phyloP scores from a whole-genome alignment of 2,797 vertebrate species.

The Dendrocincla fuliginosa region DNA sequence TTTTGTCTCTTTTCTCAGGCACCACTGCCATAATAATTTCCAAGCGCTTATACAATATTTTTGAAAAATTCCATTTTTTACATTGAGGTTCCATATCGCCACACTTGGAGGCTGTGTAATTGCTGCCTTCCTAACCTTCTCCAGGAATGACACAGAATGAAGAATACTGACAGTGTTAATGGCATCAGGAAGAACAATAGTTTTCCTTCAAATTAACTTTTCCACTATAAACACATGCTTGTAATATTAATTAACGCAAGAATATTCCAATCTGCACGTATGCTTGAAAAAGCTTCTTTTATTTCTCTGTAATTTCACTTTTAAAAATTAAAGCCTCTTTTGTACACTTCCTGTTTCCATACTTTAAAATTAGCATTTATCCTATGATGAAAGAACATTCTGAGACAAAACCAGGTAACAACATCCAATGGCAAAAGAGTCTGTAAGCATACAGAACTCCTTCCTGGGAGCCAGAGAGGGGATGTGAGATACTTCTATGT shows the following conservation, averaged over 20 bases:
- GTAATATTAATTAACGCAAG: not conserved
- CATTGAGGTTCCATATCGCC: not conserved
- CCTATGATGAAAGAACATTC: not conserved
- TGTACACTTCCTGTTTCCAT: not conserved
- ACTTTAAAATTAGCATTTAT: not conserved
- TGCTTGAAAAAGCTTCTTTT: not conserved
- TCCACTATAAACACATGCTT: not conserved
- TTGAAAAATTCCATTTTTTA: not conserved
- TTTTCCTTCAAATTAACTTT: not conserved
- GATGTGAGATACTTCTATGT: not conserved
- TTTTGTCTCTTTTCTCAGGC: not conserved
- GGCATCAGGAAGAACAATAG: not conserved
- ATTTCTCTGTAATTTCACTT: constrained; percentile 5
- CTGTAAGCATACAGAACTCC: not conserved
- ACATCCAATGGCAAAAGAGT: not conserved
- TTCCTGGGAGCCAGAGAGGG: not conserved
- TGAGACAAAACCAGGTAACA: not conserved
- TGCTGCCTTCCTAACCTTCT: not conserved
- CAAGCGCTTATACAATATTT: not conserved
- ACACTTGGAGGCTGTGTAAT: not conserved
- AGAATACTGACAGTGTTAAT: not conserved
- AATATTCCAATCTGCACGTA: not conserved
- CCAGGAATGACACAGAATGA: not conserved
- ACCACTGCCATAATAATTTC: not conserved
- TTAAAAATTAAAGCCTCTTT: not conserved